Evolutionary conservation across 2,113 vertebrate species (phyloP).

Genomic region (Todiramphus saurophagus): DNA sequence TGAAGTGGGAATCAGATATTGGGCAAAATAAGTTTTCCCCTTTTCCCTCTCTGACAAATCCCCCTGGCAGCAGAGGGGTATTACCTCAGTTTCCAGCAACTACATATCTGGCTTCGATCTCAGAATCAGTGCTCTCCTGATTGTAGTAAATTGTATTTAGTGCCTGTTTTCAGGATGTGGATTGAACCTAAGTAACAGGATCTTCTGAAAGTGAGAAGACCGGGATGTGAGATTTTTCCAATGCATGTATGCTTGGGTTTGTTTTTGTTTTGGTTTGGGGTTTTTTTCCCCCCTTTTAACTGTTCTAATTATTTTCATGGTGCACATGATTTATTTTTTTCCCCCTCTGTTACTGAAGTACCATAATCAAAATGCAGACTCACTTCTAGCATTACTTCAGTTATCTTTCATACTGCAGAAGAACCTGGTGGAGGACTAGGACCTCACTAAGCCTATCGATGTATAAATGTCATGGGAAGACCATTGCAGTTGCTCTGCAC

Average conservation of each 20-base stretch:
- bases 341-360: rapidly evolving
- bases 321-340: rapidly evolving
- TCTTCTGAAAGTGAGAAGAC: not conserved
- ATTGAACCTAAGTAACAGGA: not conserved
- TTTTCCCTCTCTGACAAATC: not conserved
- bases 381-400: not conserved
- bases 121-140: not conserved
- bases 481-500: not conserved
- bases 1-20: not conserved
- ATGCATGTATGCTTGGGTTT: not conserved
- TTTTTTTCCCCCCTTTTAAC: not conserved
- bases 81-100: not conserved
- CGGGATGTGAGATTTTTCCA: not conserved
- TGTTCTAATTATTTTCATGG: not conserved
- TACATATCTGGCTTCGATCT: not conserved
- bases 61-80: not conserved
- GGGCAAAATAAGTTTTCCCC: not conserved
- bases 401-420: not conserved
- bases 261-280: not conserved
- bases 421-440: rapidly evolving
- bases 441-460: not conserved
- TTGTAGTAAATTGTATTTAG: not conserved
- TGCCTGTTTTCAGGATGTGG: not conserved
- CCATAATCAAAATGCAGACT: not conserved
- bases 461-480: not conserved